phyloP scores from a whole-genome alignment of 2,113 vertebrate species.

The Dasyprocta punctata region DNA sequence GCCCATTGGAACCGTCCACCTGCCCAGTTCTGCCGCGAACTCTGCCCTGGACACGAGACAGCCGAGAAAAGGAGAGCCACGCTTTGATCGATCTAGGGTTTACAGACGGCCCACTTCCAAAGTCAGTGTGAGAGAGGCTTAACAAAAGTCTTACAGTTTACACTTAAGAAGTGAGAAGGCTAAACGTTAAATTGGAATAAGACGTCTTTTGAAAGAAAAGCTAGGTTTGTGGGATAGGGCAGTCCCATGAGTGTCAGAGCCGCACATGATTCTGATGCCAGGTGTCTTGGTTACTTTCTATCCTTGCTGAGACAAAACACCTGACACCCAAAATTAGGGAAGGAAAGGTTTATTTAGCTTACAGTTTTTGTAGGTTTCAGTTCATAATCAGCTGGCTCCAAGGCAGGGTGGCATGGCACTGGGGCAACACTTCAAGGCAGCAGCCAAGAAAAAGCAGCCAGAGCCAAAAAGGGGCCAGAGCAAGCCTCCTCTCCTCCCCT shows the following conservation, averaged over 20 bases:
- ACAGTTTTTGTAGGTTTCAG: too few relatives aligned
- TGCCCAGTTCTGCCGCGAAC: fast-evolving
- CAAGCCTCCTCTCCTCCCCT: too few relatives aligned
- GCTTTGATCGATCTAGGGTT: not conserved
- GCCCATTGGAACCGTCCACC: fast-evolving
- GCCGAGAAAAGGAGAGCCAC: not conserved
- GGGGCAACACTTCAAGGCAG: too few relatives aligned
- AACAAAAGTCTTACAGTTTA: not conserved
- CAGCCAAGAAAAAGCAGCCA: too few relatives aligned
- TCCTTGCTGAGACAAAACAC: too few relatives aligned
- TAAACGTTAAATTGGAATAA: not conserved
- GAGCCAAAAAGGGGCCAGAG: too few relatives aligned
- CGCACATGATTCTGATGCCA: fast-evolving
- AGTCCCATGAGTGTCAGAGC: not conserved
- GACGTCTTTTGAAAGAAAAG: not conserved
- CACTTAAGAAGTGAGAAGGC: not conserved
- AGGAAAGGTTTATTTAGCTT: too few relatives aligned
- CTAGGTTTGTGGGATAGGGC: fast-evolving
- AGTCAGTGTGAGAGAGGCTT: not conserved
- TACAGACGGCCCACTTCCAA: not conserved
- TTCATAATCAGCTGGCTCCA: too few relatives aligned
- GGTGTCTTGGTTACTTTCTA: too few relatives aligned
- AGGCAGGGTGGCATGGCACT: too few relatives aligned
- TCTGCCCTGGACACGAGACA: not conserved
- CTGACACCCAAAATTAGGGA: too few relatives aligned